Conservation (phyloP, 1,140 invertebrate species). For the Chymomyza costata region DNA sequence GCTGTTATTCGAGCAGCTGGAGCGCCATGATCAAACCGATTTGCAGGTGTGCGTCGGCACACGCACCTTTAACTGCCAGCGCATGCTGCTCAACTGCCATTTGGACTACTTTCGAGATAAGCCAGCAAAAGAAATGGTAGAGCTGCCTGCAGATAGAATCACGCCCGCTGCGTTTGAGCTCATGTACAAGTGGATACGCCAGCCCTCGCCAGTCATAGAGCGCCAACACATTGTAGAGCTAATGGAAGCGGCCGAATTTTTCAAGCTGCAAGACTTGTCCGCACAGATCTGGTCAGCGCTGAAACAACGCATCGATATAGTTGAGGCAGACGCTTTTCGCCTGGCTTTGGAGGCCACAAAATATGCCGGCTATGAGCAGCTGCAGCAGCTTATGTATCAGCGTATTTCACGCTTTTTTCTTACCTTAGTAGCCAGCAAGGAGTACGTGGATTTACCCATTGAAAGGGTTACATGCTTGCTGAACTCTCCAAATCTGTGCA, state of each 20-base stretch:
- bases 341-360: slow-evolving; percentile 2
- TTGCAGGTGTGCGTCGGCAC: slow-evolving; percentile 17
- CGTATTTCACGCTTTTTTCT: slow-evolving; percentile 30
- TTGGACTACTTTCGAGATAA: not conserved
- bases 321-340: slow-evolving; percentile 25
- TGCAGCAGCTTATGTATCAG: slow-evolving; percentile 25
- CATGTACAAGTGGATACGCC: slow-evolving; percentile 19
- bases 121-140: not conserved
- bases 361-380: not conserved
- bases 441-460: slow-evolving; percentile 15
- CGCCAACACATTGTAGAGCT: slow-evolving; percentile 9
- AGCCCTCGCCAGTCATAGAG: not conserved
- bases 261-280: slow-evolving; percentile 4
- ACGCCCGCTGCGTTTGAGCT: not conserved
- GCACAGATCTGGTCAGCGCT: slow-evolving; percentile 26
- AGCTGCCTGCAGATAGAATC: slow-evolving; percentile 14
- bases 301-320: not conserved
- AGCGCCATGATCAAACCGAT: not conserved
- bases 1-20: slow-evolving; percentile 8
- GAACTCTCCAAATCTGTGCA: slow-evolving; percentile 17
- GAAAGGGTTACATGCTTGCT: slow-evolving; percentile 12
- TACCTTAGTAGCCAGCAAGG: slow-evolving; percentile 18
- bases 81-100: slow-evolving; percentile 17
- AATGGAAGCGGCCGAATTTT: slow-evolving; percentile 8
- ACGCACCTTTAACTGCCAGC: slow-evolving; percentile 14